Conservation (phyloP, 2,797 vertebrate genomes). For the Takifugu rubripes region DNA sequence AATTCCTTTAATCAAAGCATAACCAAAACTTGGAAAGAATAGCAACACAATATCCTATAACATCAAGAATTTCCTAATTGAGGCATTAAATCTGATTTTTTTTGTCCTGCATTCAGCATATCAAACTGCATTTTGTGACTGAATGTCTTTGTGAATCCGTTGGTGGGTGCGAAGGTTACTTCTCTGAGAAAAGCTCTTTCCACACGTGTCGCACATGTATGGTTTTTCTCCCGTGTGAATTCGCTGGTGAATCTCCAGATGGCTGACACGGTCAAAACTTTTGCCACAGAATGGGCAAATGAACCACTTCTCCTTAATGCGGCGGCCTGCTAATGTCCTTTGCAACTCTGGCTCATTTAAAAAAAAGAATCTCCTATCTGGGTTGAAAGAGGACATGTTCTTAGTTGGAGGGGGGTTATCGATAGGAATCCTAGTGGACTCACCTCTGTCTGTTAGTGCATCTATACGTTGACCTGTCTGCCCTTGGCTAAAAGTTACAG, state of each 20-base stretch:
- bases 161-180: slow-evolving; percentile 82
- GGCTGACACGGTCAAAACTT: slow-evolving; percentile 78
- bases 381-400: slow-evolving; percentile 22
- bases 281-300: slow-evolving; percentile 79
- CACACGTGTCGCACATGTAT: slow-evolving; percentile 68
- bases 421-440: slow-evolving; percentile 37
- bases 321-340: slow-evolving; percentile 29
- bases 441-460: slow-evolving; percentile 38
- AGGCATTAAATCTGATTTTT: slow-evolving; percentile 6
- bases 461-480: slow-evolving; percentile 34
- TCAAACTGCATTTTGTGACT: slow-evolving; percentile 42
- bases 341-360: slow-evolving; percentile 43
- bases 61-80: slow-evolving; percentile 21
- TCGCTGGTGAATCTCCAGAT: slow-evolving; percentile 78
- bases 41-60: slow-evolving; percentile 20
- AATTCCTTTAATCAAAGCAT: slow-evolving; percentile 17
- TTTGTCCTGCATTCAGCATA: not conserved
- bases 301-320: slow-evolving; percentile 74
- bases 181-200: slow-evolving; percentile 77
- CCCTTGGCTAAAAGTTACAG: slow-evolving; percentile 33
- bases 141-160: slow-evolving; percentile 69
- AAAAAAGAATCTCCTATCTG: slow-evolving; percentile 47
- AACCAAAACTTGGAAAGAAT: slow-evolving; percentile 5
- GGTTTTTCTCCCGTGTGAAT: slow-evolving; percentile 82
- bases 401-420: slow-evolving; percentile 46